These are phyloP conservation scores for Dendrolimus punctatus DNA, from an alignment of 1,140 invertebrate genomes.

Conservation along the genomic window DNA sequence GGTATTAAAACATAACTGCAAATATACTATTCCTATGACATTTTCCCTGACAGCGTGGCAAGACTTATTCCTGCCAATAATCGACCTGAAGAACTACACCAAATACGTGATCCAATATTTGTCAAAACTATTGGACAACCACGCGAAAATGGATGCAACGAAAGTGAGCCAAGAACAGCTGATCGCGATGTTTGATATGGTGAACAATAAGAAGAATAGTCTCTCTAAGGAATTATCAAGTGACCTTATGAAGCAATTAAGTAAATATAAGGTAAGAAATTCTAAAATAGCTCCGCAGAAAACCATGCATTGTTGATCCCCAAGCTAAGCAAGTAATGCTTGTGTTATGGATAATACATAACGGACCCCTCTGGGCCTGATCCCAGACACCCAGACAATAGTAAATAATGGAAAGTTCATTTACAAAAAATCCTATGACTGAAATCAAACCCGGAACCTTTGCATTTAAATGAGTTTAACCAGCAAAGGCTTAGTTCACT, in stretches of 20 bases:
- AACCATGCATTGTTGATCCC: too few relatives aligned
- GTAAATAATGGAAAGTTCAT: too few relatives aligned
- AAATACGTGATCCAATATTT: conserved; percentile 81
- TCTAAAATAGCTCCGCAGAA: too few relatives aligned
- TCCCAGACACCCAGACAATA: too few relatives aligned
- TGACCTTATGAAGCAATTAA: conserved; percentile 64
- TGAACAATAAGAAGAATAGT: conserved; percentile 44
- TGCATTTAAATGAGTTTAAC: too few relatives aligned
- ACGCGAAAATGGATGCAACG: conserved; percentile 78
- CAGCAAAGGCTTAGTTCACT: too few relatives aligned
- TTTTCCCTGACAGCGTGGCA: conserved; percentile 78
- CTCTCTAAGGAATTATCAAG: conserved; percentile 54
- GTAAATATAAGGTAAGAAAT: conserved; percentile 62
- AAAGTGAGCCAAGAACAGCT: conserved; percentile 76
- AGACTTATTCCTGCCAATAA: conserved; percentile 83
- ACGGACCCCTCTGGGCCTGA: too few relatives aligned
- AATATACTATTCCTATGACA: not conserved
- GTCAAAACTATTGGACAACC: conserved; percentile 74
- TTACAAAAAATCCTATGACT: too few relatives aligned
- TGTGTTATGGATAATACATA: too few relatives aligned
- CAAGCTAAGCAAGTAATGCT: too few relatives aligned
- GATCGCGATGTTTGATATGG: conserved; percentile 51
- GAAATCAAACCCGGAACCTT: too few relatives aligned
- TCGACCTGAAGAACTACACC: conserved; percentile 82
- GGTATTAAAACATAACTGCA: not conserved